A percentile compares a stretch with the other conserved stretches of the same genome.
These are phyloP conservation scores for Junonia oenone DNA, from an alignment of 2,888 invertebrate species.

Conservation along the genomic window DNA sequence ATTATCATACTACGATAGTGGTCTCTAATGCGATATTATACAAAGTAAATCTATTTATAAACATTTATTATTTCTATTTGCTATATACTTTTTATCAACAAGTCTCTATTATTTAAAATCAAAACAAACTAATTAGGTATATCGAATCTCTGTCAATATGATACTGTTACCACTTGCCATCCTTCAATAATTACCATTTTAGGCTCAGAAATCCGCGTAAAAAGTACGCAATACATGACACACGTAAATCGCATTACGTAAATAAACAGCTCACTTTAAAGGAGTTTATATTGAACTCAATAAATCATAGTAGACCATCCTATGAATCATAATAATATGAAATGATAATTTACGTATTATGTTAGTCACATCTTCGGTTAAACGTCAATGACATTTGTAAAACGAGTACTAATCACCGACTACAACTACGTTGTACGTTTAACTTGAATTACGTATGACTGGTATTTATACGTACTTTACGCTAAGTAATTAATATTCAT, in stretches of 20 bases:
- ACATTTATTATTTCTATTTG: background rate
- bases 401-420: background rate
- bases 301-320: background rate
- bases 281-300: background rate
- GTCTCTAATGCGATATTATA: background rate
- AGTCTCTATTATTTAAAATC: too few species aligned
- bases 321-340: background rate
- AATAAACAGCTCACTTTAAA: background rate
- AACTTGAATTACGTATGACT: background rate
- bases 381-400: background rate
- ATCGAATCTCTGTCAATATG: too few species aligned
- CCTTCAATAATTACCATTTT: background rate
- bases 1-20: too few species aligned
- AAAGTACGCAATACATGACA: background rate
- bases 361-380: background rate
- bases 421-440: background rate
- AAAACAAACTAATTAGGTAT: too few species aligned
- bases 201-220: background rate
- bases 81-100: background rate
- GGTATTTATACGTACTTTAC: background rate
- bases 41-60: background rate
- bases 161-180: too few species aligned
- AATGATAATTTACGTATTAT: background rate
- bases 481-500: too few species aligned
- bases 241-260: background rate